Base-by-base conservation (phyloP, 2,888 invertebrate genomes). In the Mythimna ferrago region DNA sequence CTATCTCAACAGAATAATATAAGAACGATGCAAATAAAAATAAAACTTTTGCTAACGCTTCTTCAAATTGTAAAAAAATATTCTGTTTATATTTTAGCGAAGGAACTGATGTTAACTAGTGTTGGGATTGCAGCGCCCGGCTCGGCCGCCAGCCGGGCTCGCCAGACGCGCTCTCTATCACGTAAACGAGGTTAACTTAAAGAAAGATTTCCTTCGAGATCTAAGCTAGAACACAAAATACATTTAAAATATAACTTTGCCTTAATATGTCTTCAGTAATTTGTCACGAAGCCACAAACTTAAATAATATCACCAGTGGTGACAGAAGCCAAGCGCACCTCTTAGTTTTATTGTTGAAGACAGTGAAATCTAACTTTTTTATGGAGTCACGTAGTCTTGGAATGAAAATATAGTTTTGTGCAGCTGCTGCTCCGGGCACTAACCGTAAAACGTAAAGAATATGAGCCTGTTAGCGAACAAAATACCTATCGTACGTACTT, bases 131-230 rank as follows among this genome's bases (percentile, higher is more conserved):
- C 66, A 62, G 32, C 53, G 41, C 53, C 66, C 63, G 21, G 63
- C 63, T 9, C 21, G 21, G 19, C n/a, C 62, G 65, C 71, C 77
- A 54, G 66, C 57, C 68, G 35, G 71, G 80, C 78, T 73, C 79
- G 4, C 44, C 35, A 71, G 82, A 65, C 58, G 26, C 16, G 64
- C 60, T 78, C 77, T 85, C 81, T 85, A 86, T 83, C 85, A 83
- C 85, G 80, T 73, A 84, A 88, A 88, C 77, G 76, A 83, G 71
- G 78, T 86, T 87, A 85, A 69, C 63, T 76, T 74, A 69, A 41
- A 77, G 66, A 69, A 68, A 87, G 81, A 88, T 88, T 88, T 88
- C 87, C 88, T 87, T 35, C 41, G 88, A 87, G 89, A 88, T 84
- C 64, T 26, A 66, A 48, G 38, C 71, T 62, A 73, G 58, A 81